phyloP scores from a whole-genome alignment of 1,140 invertebrate genomes.

The Galendromus occidentalis region DNA sequence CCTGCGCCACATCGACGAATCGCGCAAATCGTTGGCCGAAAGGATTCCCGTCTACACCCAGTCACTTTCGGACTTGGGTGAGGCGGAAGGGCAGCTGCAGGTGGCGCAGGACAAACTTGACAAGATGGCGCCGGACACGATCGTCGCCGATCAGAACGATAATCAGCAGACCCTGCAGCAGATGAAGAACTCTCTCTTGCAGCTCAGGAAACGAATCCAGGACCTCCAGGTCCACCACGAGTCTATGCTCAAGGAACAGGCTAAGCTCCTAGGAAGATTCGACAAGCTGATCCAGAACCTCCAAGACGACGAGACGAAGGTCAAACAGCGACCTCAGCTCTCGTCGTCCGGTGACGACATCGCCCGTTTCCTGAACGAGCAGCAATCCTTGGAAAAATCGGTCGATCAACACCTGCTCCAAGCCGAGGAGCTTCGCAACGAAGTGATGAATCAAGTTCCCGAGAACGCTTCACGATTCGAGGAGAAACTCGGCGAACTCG shows the following conservation, averaged over 20 bases:
- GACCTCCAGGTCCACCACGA: constrained; percentile 65
- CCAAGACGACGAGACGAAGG: constrained; percentile 55
- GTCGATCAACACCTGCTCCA: constrained; percentile 43
- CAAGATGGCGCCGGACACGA: constrained; percentile 35
- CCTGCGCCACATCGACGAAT: neutral
- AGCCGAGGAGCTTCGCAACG: constrained; percentile 45
- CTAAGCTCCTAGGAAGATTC: constrained; percentile 53
- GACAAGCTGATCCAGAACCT: constrained; percentile 61
- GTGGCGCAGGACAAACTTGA: constrained; percentile 54
- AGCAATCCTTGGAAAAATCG: constrained; percentile 42
- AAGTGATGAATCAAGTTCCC: constrained; percentile 38
- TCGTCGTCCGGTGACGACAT: constrained; percentile 55
- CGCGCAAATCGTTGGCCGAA: constrained; percentile 2
- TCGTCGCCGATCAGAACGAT: constrained; percentile 47
- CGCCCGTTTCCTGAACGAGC: constrained; percentile 55
- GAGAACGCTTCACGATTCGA: constrained; percentile 42
- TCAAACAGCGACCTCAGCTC: constrained; percentile 58
- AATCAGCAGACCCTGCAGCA: constrained; percentile 57
- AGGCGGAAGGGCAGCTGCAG: constrained; percentile 51
- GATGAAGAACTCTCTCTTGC: constrained; percentile 58
- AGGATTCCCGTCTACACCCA: neutral
- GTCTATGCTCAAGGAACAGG: constrained; percentile 60
- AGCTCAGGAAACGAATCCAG: constrained; percentile 55
- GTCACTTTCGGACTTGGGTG: constrained; percentile 24
- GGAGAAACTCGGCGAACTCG: constrained; percentile 61